phyloP scores from a whole-genome alignment of 2,888 invertebrate species.

The Lucinisca nassula region DNA sequence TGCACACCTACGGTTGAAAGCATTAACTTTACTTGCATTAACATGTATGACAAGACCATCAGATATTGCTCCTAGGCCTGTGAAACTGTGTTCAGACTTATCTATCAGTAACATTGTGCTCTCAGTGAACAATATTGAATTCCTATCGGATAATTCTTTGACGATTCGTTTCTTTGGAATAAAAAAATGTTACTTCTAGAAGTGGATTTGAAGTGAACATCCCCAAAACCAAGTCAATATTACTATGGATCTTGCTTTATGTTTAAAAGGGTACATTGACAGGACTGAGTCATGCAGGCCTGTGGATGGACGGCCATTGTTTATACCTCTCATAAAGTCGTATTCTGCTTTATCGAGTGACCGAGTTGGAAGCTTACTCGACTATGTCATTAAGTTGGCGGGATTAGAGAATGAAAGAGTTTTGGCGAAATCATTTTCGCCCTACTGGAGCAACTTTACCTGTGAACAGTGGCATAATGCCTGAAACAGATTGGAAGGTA shows the following conservation, averaged over 20 bases:
- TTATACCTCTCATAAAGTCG: not conserved
- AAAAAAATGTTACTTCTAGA: constrained; percentile 18
- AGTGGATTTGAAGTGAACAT: constrained; percentile 19
- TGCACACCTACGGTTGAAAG: not conserved
- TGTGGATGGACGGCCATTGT: not conserved
- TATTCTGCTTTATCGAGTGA: not conserved
- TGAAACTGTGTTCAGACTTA: not conserved
- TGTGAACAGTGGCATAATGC: not conserved
- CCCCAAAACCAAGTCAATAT: not conserved
- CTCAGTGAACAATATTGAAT: not conserved
- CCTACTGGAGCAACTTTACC: constrained; percentile 18
- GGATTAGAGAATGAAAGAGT: not conserved
- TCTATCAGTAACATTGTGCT: not conserved
- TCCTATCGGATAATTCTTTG: not conserved
- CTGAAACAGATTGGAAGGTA: not conserved
- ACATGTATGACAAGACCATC: constrained; percentile 16
- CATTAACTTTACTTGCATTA: constrained; percentile 1
- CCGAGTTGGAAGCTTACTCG: not conserved
- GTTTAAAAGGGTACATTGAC: not conserved
- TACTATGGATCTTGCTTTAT: not conserved
- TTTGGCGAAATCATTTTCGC: constrained; percentile 26
- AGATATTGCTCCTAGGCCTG: constrained; percentile 12
- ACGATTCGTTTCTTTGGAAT: constrained; percentile 24
- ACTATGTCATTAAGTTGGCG: constrained; percentile 1
- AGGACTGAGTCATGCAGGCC: not conserved